Conservation (phyloP, 2,797 vertebrate species). For the Clamator glandarius region DNA sequence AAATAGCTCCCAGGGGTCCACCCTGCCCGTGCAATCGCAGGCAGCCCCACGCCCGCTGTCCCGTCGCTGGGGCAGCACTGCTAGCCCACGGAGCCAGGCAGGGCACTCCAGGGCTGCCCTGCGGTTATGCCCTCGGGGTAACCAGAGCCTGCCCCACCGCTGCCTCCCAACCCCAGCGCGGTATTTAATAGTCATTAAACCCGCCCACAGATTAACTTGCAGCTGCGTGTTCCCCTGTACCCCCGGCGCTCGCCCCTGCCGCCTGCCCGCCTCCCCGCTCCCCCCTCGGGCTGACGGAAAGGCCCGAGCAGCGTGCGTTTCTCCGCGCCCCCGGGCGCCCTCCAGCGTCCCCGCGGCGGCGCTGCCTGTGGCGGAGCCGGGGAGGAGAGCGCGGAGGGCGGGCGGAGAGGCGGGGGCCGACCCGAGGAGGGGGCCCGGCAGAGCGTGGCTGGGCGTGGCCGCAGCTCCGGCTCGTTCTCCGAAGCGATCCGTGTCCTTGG, state of each 20-base stretch:
- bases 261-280: background rate
- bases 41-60: background rate
- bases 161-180: rapidly evolving
- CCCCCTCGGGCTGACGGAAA: too few species aligned
- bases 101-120: background rate
- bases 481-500: too few species aligned
- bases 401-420: background rate
- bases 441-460: too few species aligned
- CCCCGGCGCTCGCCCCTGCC: too few species aligned
- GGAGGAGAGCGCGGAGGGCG: too few species aligned
- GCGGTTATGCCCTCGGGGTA: background rate
- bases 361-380: background rate
- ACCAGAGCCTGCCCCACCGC: too few species aligned
- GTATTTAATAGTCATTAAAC: rapidly evolving
- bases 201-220: rapidly evolving
- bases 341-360: conserved; percentile 7
- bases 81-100: rapidly evolving
- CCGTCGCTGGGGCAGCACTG: rapidly evolving
- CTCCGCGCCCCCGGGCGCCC: conserved; percentile 9
- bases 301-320: too few species aligned
- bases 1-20: background rate
- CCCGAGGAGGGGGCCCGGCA: too few species aligned
- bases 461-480: too few species aligned
- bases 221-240: rapidly evolving
- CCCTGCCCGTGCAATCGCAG: rapidly evolving